Conservation (phyloP, 2,113 vertebrate species). For the Xenopus borealis region DNA sequence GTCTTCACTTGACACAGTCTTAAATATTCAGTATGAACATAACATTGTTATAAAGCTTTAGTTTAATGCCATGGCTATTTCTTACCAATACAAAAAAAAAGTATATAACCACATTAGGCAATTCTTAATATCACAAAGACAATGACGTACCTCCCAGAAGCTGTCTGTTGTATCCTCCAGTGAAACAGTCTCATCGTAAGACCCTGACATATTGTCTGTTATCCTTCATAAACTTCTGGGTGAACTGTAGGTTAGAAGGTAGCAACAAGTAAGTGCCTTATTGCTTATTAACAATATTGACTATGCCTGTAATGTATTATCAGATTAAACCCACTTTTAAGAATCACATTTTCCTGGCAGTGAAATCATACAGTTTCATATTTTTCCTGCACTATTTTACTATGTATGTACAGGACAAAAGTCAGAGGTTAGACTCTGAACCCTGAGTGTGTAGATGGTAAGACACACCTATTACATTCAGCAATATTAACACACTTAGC, state of each 20-base stretch:
- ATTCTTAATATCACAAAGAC: neutral
- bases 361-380: neutral
- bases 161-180: constrained; percentile 91
- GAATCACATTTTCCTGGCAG: neutral
- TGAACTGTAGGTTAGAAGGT: neutral
- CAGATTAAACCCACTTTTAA: neutral
- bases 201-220: constrained; percentile 83
- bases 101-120: no score
- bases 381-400: neutral
- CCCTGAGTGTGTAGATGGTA: neutral
- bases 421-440: constrained; percentile 3
- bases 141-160: constrained; percentile 91
- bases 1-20: no score
- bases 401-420: neutral
- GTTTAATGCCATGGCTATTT: no score
- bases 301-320: neutral
- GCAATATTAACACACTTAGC: no score
- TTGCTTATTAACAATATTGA: neutral
- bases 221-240: neutral
- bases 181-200: constrained; percentile 85
- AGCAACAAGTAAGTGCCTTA: neutral
- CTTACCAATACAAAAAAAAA: no score
- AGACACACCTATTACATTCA: neutral
- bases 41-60: no score
- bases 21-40: no score